These are phyloP conservation scores for Antedon bifida DNA, from an alignment of 35 echinoderm and acorn worm genomes.

Conservation along the genomic window DNA sequence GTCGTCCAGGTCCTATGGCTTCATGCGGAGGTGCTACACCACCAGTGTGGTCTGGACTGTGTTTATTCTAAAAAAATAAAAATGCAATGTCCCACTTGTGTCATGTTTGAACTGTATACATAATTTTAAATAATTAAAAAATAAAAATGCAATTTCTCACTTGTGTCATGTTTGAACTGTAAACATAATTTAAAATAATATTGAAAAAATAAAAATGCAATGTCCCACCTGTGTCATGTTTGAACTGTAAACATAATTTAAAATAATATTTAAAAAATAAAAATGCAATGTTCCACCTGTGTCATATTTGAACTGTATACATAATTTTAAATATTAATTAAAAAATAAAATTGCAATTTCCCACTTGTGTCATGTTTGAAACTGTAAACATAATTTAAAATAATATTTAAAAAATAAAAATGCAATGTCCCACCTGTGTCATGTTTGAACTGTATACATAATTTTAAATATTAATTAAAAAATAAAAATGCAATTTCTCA, in stretches of 20 bases:
- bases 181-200: background rate
- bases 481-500: background rate
- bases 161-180: too few relatives aligned
- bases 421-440: background rate
- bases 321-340: background rate
- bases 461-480: background rate
- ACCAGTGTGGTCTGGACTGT: constrained; percentile 70
- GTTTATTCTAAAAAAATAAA: constrained; percentile 43
- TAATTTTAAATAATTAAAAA: background rate
- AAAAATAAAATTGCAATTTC: constrained; percentile 7
- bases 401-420: constrained; percentile 5
- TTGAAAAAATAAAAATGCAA: constrained; percentile 13
- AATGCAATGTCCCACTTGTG: background rate
- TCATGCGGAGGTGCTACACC: constrained; percentile 29
- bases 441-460: background rate
- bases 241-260: background rate
- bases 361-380: background rate
- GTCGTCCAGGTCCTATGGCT: constrained; percentile 75
- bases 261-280: background rate
- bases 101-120: background rate
- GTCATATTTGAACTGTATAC: background rate
- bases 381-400: background rate
- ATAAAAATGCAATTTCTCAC: background rate
- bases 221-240: too few relatives aligned
- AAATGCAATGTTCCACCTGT: background rate